Evolutionary conservation across 2,113 vertebrate species (phyloP).

Genomic region (Vombatus ursinus): DNA sequence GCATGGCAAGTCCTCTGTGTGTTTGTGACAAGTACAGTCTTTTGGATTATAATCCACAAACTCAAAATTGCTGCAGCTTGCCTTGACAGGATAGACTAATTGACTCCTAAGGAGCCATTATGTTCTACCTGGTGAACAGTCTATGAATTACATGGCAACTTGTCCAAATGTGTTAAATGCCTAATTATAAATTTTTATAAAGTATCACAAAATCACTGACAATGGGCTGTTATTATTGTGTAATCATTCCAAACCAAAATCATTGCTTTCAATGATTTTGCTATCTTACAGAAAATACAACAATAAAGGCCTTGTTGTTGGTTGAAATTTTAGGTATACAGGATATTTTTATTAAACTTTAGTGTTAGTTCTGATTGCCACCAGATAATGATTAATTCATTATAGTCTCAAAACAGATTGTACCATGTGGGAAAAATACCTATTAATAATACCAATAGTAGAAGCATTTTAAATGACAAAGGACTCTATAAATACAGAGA

Average conservation of each 20-base stretch:
- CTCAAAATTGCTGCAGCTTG: slow-evolving; percentile 68
- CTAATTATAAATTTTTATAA: slow-evolving; percentile 72
- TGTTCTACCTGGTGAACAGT: slow-evolving; percentile 69
- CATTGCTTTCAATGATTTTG: slow-evolving; percentile 60
- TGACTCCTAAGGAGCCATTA: slow-evolving; percentile 73
- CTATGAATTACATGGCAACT: slow-evolving; percentile 56
- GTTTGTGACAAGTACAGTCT: slow-evolving; percentile 57
- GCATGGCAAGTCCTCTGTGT: slow-evolving; percentile 25
- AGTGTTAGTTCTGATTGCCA: slow-evolving; percentile 42
- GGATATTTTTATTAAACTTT: slow-evolving; percentile 55
- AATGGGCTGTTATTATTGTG: slow-evolving; percentile 59
- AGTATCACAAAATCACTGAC: slow-evolving; percentile 58
- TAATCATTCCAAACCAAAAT: slow-evolving; percentile 66
- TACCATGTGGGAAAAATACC: neutral
- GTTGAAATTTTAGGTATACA: slow-evolving; percentile 14
- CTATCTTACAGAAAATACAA: slow-evolving; percentile 56
- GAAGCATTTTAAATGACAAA: neutral
- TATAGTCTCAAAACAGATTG: slow-evolving; percentile 27
- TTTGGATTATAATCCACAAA: slow-evolving; percentile 62
- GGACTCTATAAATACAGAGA: neutral
- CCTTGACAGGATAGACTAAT: slow-evolving; percentile 72
- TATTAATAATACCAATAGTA: neutral
- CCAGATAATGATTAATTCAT: slow-evolving; percentile 7
- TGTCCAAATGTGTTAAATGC: slow-evolving; percentile 54
- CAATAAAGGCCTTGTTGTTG: slow-evolving; percentile 43